Conservation (phyloP, 2,888 invertebrate genomes). For the Eulithis testata region DNA sequence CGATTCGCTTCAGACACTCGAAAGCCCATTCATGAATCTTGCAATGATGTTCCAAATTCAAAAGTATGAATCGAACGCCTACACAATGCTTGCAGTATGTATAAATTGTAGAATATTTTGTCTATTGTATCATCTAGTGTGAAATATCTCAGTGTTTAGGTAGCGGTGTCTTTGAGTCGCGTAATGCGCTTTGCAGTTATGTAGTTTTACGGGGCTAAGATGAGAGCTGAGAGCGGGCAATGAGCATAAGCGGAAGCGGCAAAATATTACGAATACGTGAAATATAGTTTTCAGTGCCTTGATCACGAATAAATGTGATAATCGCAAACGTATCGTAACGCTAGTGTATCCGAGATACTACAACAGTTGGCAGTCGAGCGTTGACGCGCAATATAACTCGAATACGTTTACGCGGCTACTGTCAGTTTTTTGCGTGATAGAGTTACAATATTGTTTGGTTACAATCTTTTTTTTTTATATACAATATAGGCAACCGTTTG, state of each 20-base stretch:
- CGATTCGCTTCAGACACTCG: slow-evolving; percentile 36
- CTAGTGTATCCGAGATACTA: too few relatives aligned
- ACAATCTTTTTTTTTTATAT: too few relatives aligned
- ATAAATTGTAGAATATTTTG: slow-evolving; percentile 30
- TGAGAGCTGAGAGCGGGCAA: slow-evolving; percentile 21
- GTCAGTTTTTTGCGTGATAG: too few relatives aligned
- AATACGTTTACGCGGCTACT: too few relatives aligned
- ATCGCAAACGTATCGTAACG: too few relatives aligned
- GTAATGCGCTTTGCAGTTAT: slow-evolving; percentile 37
- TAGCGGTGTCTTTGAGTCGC: slow-evolving; percentile 73
- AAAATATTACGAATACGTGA: too few relatives aligned
- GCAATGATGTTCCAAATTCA: slow-evolving; percentile 28
- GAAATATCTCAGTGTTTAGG: slow-evolving; percentile 63
- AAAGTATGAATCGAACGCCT: slow-evolving; percentile 23
- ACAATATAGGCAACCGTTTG: too few relatives aligned
- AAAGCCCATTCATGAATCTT: slow-evolving; percentile 35
- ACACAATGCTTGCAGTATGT: slow-evolving; percentile 28
- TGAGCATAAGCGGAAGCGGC: slow-evolving; percentile 27
- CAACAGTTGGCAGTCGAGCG: too few relatives aligned
- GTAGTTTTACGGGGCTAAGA: slow-evolving; percentile 39
- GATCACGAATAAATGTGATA: too few relatives aligned
- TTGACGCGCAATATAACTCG: too few relatives aligned
- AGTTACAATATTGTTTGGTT: too few relatives aligned
- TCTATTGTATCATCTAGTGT: slow-evolving; percentile 52
- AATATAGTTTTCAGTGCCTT: too few relatives aligned